A percentile compares a stretch with the other conserved stretches of the same genome.
These are phyloP conservation scores for Metridium senile DNA, from an alignment of 92 coral and sea anemone species.

Conservation along the genomic window DNA sequence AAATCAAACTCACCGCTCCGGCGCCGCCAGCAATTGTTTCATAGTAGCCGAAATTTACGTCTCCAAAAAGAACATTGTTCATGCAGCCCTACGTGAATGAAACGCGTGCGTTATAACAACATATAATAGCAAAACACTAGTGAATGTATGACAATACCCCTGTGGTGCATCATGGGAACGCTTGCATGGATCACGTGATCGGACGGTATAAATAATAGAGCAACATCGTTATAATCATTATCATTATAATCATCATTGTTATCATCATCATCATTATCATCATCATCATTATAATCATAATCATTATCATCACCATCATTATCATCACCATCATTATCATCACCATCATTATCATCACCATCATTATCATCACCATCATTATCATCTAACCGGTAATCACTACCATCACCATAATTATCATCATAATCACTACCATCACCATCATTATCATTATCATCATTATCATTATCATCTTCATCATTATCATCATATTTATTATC, in stretches of 20 bases:
- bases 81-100: constrained; percentile 88
- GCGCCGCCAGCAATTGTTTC: constrained; percentile 98
- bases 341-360: too few relatives aligned
- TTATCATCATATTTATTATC: too few relatives aligned
- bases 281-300: too few relatives aligned
- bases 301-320: too few relatives aligned
- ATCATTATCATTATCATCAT: not conserved
- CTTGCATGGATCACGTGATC: not conserved
- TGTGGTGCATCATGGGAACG: constrained; percentile 4
- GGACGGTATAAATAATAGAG: not conserved
- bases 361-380: too few relatives aligned
- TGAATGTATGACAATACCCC: constrained; percentile 4
- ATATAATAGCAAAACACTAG: not conserved
- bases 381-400: not conserved
- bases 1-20: constrained; percentile 90
- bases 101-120: constrained; percentile 9
- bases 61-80: constrained; percentile 98
- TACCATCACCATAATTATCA: too few relatives aligned
- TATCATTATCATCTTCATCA: too few relatives aligned
- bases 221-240: too few relatives aligned
- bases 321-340: too few relatives aligned
- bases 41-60: constrained; percentile 91
- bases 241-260: too few relatives aligned
- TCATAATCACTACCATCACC: not conserved
- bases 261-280: too few relatives aligned